Evolutionary conservation across 1,140 invertebrate species (phyloP).

Genomic region (Ips nitidus): DNA sequence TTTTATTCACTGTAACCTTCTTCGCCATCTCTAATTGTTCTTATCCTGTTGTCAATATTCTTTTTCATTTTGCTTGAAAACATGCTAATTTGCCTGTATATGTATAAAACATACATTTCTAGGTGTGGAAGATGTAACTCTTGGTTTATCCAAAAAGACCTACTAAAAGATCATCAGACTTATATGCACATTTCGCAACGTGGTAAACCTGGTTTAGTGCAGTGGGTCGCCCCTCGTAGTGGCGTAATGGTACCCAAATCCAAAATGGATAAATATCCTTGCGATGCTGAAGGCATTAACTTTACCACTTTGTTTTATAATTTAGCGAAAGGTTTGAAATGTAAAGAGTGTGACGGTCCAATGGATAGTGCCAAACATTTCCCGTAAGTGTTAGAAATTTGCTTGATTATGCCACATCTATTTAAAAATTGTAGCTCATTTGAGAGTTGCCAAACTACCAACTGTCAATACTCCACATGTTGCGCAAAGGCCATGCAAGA

Average conservation of each 20-base stretch:
- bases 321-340: conserved; percentile 58
- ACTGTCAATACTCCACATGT: conserved; percentile 74
- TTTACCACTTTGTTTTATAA: conserved; percentile 41
- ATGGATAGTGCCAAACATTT: conserved; percentile 67
- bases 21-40: too few species aligned
- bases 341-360: conserved; percentile 70
- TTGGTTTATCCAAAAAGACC: conserved; percentile 67
- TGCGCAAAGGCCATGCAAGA: conserved; percentile 73
- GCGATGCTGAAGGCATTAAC: conserved; percentile 44
- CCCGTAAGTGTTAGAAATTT: conserved; percentile 57
- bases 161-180: conserved; percentile 46
- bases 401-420: not conserved
- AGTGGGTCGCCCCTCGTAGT: conserved; percentile 50
- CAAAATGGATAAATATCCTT: conserved; percentile 54
- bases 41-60: too few species aligned
- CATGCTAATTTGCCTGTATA: too few species aligned
- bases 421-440: conserved; percentile 58
- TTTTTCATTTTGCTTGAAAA: too few species aligned
- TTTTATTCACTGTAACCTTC: too few species aligned
- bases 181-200: conserved; percentile 47
- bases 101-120: too few species aligned
- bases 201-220: conserved; percentile 51
- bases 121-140: conserved; percentile 66
- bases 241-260: conserved; percentile 54
- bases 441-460: conserved; percentile 63